A percentile compares a stretch with the other conserved stretches of the same genome.
Evolutionary conservation across 2,797 vertebrate genomes (phyloP).

Genomic region (Hippocampus kuda): DNA sequence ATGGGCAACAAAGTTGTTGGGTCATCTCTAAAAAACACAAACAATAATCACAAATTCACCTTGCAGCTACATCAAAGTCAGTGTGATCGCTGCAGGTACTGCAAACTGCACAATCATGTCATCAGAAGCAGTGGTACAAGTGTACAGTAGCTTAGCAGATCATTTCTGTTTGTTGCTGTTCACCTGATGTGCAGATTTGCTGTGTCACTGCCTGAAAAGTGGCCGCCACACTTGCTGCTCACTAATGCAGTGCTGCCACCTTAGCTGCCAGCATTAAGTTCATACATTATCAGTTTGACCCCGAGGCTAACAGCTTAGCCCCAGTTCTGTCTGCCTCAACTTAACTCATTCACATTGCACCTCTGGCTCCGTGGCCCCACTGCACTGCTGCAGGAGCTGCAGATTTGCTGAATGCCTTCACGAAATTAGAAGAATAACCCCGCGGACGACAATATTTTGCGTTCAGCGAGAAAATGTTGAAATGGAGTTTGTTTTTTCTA

Average conservation of each 20-base stretch:
- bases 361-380: slow-evolving; percentile 38
- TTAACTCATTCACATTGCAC: slow-evolving; percentile 55
- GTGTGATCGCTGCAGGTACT: slow-evolving; percentile 7
- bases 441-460: slow-evolving; percentile 31
- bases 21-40: slow-evolving; percentile 11
- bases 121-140: slow-evolving; percentile 10
- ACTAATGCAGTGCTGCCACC: slow-evolving; percentile 48
- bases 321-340: slow-evolving; percentile 62
- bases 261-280: slow-evolving; percentile 50
- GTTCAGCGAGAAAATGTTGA: slow-evolving; percentile 27
- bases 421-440: slow-evolving; percentile 54
- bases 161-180: slow-evolving; percentile 24
- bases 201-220: slow-evolving; percentile 18
- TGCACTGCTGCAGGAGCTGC: slow-evolving; percentile 39
- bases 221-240: slow-evolving; percentile 27
- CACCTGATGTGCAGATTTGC: slow-evolving; percentile 23
- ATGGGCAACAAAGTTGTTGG: not conserved
- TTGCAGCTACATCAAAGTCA: slow-evolving; percentile 28
- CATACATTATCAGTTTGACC: slow-evolving; percentile 62
- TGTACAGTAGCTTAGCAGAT: slow-evolving; percentile 5
- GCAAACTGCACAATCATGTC: slow-evolving; percentile 16
- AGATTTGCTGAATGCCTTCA: slow-evolving; percentile 57
- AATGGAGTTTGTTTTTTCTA: slow-evolving; percentile 10
- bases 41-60: slow-evolving; percentile 17
- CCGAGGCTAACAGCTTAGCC: slow-evolving; percentile 55